Conservation (phyloP, 64 coral and sea anemone species). For the Trachythela sp. region DNA sequence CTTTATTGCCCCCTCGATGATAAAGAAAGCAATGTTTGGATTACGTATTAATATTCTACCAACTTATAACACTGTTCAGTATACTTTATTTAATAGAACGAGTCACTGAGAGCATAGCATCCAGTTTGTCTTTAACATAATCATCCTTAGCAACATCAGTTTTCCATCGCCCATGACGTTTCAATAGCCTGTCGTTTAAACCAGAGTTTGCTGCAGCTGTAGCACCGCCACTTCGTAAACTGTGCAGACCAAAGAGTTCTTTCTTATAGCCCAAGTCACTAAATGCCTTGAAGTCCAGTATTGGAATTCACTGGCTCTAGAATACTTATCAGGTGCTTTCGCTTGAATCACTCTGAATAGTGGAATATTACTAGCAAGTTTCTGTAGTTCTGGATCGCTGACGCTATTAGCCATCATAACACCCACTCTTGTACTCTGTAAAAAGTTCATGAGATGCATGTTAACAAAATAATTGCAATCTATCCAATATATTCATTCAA, state of each 20-base stretch:
- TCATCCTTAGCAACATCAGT: too few species aligned
- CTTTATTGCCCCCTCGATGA: not conserved
- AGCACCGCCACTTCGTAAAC: not conserved
- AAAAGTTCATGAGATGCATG: too few species aligned
- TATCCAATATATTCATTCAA: too few species aligned
- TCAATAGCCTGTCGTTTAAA: not conserved
- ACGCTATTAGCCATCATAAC: not conserved
- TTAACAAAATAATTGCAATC: too few species aligned
- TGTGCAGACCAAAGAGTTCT: not conserved
- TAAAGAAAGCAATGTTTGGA: not conserved
- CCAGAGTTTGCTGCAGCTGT: too few species aligned
- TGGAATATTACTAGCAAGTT: too few species aligned
- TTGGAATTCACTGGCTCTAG: not conserved
- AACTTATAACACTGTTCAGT: not conserved
- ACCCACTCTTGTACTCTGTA: too few species aligned
- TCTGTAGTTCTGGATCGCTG: not conserved
- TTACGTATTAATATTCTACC: not conserved
- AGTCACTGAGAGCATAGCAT: not conserved
- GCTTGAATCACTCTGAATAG: too few species aligned
- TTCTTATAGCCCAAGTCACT: not conserved
- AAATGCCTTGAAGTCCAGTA: not conserved
- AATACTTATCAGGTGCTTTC: too few species aligned
- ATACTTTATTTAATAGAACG: too few species aligned
- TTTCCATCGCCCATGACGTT: too few species aligned
- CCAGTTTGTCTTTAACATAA: not conserved